A percentile compares a stretch with the other conserved stretches of the same genome.
These are phyloP conservation scores for Chaitophorus viminalis DNA, from an alignment of 2,888 invertebrate species.

Conservation along the genomic window DNA sequence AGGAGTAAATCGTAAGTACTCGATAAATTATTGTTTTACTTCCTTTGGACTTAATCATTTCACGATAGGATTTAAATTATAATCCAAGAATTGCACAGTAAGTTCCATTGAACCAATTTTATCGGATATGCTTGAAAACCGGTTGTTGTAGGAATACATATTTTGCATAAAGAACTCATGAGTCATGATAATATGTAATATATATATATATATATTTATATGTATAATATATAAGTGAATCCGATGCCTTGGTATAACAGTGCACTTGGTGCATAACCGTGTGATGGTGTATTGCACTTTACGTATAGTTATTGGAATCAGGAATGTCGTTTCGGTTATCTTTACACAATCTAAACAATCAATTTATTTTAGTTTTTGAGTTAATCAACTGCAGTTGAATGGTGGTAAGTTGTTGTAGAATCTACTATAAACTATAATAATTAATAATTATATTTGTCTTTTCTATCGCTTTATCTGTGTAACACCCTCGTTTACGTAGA, in stretches of 20 bases:
- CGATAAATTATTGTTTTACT: background rate
- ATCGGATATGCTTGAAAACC: slow-evolving; percentile 5
- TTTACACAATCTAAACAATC: background rate
- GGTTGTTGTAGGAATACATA: slow-evolving; percentile 7
- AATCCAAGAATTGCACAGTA: background rate
- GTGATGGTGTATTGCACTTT: too few relatives aligned
- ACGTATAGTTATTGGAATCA: too few relatives aligned
- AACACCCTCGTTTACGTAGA: too few relatives aligned
- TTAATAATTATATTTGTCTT: too few relatives aligned
- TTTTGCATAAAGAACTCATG: slow-evolving; percentile 16
- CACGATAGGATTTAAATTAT: background rate
- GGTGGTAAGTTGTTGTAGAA: background rate
- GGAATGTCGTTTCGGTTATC: background rate
- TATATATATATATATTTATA: too few relatives aligned
- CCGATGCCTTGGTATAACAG: too few relatives aligned
- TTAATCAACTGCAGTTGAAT: background rate
- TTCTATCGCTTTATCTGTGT: too few relatives aligned
- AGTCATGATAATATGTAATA: background rate
- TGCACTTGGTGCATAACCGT: too few relatives aligned
- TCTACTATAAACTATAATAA: background rate
- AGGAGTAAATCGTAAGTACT: background rate
- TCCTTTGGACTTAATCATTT: background rate
- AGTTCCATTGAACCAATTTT: slow-evolving; percentile 5
- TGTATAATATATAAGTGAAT: too few relatives aligned
- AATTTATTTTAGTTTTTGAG: background rate